Evolutionary conservation across 2,797 vertebrate genomes (phyloP).

Genomic region (Urocyon cinereoargenteus): DNA sequence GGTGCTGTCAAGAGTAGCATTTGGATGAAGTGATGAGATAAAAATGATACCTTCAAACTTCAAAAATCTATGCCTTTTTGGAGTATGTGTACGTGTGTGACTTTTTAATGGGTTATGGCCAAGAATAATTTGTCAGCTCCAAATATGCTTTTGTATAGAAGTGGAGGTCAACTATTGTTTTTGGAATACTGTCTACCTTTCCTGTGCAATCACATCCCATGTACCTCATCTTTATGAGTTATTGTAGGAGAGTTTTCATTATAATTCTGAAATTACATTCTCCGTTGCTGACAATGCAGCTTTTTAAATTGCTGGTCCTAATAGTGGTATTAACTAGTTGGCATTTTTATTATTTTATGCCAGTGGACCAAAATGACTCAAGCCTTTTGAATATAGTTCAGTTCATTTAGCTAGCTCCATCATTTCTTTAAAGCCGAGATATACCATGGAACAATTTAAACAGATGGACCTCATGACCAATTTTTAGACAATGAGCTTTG

Average conservation of each 20-base stretch:
- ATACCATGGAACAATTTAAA: conserved; percentile 11
- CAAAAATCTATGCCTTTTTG: neutral
- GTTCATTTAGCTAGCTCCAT: conserved; percentile 45
- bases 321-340: conserved; percentile 51
- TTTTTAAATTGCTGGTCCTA: conserved; percentile 67
- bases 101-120: neutral
- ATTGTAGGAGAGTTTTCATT: conserved; percentile 52
- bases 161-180: neutral
- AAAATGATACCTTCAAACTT: neutral
- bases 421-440: conserved; percentile 54
- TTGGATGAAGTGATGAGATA: conserved; percentile 13
- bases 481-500: conserved; percentile 39
- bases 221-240: conserved; percentile 38
- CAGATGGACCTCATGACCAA: neutral
- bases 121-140: conserved; percentile 18
- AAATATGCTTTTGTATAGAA: neutral
- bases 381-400: conserved; percentile 50
- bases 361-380: conserved; percentile 30
- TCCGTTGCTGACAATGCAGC: neutral
- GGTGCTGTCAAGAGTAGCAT: neutral
- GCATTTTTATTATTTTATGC: conserved; percentile 72
- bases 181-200: neutral
- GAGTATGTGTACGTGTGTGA: neutral
- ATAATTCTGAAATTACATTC: conserved; percentile 62
- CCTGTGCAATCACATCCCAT: neutral